Percentiles rank a stretch among this genome's conserved stretches.
These are phyloP conservation scores for Drusus annulatus DNA, from an alignment of 1,140 invertebrate species.

Conservation along the genomic window DNA sequence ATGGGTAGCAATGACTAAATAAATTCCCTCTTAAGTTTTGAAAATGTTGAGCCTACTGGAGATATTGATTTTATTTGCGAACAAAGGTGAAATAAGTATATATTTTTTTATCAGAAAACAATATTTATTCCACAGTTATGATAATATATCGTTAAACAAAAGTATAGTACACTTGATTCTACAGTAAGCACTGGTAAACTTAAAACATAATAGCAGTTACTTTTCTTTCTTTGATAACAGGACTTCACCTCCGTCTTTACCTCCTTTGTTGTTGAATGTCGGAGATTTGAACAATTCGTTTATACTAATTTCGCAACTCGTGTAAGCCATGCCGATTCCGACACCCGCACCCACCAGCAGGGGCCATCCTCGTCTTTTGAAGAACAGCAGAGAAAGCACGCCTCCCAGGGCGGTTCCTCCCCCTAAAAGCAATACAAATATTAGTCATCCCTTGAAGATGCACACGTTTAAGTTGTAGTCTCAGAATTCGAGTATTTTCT, in stretches of 20 bases:
- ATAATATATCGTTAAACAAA: constrained; percentile 33
- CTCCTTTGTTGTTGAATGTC: constrained; percentile 35
- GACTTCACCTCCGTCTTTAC: constrained; percentile 47
- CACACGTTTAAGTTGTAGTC: no score
- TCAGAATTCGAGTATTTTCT: constrained; percentile 43
- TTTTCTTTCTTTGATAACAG: constrained; percentile 32
- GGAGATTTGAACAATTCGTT: constrained; percentile 63
- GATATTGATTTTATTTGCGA: no score
- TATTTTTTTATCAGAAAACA: background rate
- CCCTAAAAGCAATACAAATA: constrained; percentile 69
- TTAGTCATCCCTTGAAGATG: background rate
- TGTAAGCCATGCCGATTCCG: constrained; percentile 83
- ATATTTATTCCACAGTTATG: constrained; percentile 29
- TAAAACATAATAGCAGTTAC: constrained; percentile 13
- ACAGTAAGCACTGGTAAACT: constrained; percentile 16
- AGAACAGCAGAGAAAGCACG: constrained; percentile 79
- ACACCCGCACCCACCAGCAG: constrained; percentile 80
- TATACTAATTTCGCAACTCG: constrained; percentile 81
- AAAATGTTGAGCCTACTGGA: no score
- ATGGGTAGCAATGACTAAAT: no score
- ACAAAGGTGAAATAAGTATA: no score
- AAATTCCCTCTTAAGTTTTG: no score
- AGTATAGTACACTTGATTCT: constrained; percentile 36
- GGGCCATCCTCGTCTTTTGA: constrained; percentile 79
- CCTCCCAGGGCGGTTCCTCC: constrained; percentile 79